phyloP scores from a whole-genome alignment of 1,140 invertebrate species.

The Riptortus pedestris region DNA sequence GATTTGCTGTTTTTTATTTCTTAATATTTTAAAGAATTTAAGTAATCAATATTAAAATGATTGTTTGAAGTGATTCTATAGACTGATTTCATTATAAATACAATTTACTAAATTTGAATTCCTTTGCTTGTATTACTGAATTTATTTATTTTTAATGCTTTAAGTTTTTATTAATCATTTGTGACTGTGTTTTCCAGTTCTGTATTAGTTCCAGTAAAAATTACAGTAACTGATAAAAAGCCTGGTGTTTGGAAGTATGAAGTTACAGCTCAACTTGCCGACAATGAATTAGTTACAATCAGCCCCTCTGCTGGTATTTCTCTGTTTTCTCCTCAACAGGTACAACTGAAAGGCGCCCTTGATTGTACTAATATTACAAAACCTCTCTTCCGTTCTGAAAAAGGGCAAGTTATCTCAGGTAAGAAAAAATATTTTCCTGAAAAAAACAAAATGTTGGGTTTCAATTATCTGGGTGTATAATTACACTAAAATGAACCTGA shows the following conservation, averaged over 20 bases:
- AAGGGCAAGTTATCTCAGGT: conserved; percentile 45
- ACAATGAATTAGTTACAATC: conserved; percentile 47
- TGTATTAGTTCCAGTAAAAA: background rate
- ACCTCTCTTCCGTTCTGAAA: conserved; percentile 42
- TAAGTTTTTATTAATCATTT: background rate
- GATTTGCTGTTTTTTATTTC: too few species aligned
- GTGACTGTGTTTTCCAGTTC: too few species aligned
- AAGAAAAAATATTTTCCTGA: too few species aligned
- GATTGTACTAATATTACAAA: conserved; percentile 50
- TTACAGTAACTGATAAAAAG: background rate
- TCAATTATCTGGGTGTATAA: too few species aligned
- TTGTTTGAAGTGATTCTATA: background rate
- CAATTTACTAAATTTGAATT: too few species aligned
- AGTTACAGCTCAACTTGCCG: conserved; percentile 40
- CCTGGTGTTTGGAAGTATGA: conserved; percentile 1
- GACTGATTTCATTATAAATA: too few species aligned
- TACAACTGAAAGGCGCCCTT: conserved; percentile 51
- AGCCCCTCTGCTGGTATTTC: conserved; percentile 52
- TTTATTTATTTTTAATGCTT: too few species aligned
- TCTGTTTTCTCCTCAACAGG: conserved; percentile 56
- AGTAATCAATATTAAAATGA: background rate
- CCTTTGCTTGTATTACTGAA: too few species aligned
- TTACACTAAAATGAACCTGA: too few species aligned
- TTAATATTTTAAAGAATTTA: too few species aligned
- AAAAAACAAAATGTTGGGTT: too few species aligned